Evolutionary conservation across 2,113 vertebrate species (phyloP).

Genomic region (Neotragus moschatus): DNA sequence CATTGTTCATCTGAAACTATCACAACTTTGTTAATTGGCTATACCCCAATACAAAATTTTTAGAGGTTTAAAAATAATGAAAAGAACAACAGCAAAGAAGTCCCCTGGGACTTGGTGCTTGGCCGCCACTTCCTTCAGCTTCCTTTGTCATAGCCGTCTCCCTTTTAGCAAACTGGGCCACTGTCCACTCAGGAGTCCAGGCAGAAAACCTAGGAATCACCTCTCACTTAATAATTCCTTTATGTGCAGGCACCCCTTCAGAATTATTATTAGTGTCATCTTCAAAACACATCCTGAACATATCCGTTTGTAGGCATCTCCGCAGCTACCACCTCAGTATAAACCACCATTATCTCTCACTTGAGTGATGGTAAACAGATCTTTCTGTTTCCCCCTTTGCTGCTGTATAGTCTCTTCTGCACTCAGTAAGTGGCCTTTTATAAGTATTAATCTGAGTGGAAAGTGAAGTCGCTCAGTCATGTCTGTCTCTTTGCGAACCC

Average conservation of each 20-base stretch:
- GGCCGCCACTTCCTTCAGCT: not conserved
- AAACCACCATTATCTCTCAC: not conserved
- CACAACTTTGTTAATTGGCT: not conserved
- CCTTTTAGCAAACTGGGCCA: not conserved
- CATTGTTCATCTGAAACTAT: not conserved
- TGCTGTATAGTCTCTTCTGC: not conserved
- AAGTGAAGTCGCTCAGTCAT: not conserved
- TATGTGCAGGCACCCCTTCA: not conserved
- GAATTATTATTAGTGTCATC: not conserved
- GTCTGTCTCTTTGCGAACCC: not conserved
- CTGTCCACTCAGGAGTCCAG: not conserved
- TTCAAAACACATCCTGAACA: not conserved
- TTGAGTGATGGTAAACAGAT: not conserved
- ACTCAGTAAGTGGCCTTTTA: not conserved
- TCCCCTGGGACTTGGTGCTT: not conserved
- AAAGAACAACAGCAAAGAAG: not conserved
- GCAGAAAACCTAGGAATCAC: not conserved
- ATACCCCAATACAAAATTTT: not conserved
- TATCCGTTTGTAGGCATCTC: not conserved
- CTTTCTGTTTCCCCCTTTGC: not conserved
- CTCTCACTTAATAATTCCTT: not conserved
- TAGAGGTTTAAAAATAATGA: not conserved
- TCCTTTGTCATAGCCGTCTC: not conserved
- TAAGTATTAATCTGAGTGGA: not conserved
- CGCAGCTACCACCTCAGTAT: not conserved